Percentiles rank a stretch among this genome's conserved stretches.
phyloP scores from a whole-genome alignment of 2,888 invertebrate species.

The Brachycybe producta region DNA sequence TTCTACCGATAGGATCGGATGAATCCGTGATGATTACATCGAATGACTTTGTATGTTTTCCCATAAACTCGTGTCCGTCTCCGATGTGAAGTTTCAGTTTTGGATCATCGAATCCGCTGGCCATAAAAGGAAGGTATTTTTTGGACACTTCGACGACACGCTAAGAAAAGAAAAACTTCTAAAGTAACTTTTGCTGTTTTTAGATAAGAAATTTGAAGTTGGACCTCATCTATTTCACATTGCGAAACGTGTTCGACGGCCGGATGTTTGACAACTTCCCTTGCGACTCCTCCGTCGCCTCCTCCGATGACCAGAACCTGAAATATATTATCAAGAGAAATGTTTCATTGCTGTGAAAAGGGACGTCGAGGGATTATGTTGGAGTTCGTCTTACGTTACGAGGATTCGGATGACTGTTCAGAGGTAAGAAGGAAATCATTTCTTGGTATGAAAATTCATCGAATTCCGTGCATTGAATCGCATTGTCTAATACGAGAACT shows the following conservation, averaged over 20 bases:
- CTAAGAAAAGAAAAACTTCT: constrained; percentile 24
- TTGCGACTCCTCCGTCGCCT: constrained; percentile 93
- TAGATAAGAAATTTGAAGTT: background rate
- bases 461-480: constrained; percentile 88
- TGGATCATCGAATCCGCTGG: constrained; percentile 65
- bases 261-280: constrained; percentile 89
- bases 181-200: background rate
- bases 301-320: constrained; percentile 87
- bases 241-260: constrained; percentile 68
- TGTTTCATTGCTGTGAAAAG: constrained; percentile 2
- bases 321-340: constrained; percentile 14
- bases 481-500: constrained; percentile 81
- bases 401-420: constrained; percentile 82
- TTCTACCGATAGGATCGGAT: constrained; percentile 80
- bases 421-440: constrained; percentile 88
- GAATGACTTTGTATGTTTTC: constrained; percentile 63
- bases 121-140: constrained; percentile 79
- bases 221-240: constrained; percentile 82
- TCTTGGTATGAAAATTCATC: constrained; percentile 98
- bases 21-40: constrained; percentile 98
- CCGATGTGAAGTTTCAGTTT: constrained; percentile 73
- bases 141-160: constrained; percentile 82
- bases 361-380: background rate
- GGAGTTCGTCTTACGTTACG: constrained; percentile 47
- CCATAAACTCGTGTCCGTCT: constrained; percentile 92